Conservation (phyloP, 1,140 invertebrate species). For the Grapholita molesta region DNA sequence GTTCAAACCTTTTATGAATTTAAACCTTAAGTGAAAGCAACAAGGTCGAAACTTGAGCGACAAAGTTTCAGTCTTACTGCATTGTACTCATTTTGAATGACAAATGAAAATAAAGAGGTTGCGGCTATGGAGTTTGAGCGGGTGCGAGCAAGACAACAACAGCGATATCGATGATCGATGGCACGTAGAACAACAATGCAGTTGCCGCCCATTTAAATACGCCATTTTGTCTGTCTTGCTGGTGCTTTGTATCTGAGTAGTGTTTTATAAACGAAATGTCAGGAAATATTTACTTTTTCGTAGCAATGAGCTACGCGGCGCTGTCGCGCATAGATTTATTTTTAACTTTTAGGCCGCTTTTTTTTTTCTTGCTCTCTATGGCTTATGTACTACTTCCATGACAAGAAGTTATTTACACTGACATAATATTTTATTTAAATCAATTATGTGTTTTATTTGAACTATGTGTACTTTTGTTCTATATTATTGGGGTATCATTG, state of each 20-base stretch:
- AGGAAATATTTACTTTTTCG: conserved; percentile 65
- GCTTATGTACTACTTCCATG: no score
- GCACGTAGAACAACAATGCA: conserved; percentile 59
- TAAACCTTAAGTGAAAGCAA: conserved; percentile 12
- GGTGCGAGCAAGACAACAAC: conserved; percentile 51
- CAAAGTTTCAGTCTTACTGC: conserved; percentile 33
- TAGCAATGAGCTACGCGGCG: conserved; percentile 32
- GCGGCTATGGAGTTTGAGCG: conserved; percentile 15
- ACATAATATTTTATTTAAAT: no score
- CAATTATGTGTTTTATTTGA: no score
- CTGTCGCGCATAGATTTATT: conserved; percentile 20
- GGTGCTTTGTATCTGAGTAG: conserved; percentile 45
- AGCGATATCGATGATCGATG: conserved; percentile 54
- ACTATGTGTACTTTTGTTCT: no score
- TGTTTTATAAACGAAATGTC: conserved; percentile 70
- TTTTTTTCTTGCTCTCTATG: background rate
- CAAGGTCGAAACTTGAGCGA: conserved; percentile 36
- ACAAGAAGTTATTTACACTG: no score
- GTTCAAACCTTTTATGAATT: conserved; percentile 23
- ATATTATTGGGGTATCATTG: no score
- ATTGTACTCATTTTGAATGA: conserved; percentile 44
- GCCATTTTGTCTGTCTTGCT: conserved; percentile 74
- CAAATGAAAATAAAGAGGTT: conserved; percentile 62
- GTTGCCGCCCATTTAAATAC: conserved; percentile 77
- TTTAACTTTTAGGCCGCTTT: background rate